These are phyloP conservation scores for Leucopsar rothschildi DNA, from an alignment of 2,113 vertebrate genomes.

Conservation along the genomic window DNA sequence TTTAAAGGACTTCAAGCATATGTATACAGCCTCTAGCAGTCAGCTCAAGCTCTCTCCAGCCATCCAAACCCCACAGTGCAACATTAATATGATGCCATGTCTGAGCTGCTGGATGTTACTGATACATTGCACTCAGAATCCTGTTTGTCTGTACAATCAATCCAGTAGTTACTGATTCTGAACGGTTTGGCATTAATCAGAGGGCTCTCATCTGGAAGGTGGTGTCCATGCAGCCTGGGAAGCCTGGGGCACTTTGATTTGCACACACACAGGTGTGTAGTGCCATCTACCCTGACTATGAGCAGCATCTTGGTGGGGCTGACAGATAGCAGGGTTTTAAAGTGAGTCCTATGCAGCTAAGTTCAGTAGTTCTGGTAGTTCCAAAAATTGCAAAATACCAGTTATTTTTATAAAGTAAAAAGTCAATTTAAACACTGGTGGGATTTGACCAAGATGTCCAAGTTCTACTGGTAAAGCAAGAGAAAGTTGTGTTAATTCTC, in stretches of 20 bases:
- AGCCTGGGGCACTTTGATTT: not conserved
- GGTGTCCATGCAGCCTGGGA: not conserved
- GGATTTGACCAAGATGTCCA: not conserved
- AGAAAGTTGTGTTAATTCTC: not conserved
- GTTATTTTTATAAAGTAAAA: not conserved
- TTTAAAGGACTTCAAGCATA: not conserved
- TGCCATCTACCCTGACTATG: not conserved
- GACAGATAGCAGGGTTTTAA: not conserved
- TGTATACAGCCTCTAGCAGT: not conserved
- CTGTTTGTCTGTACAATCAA: not conserved
- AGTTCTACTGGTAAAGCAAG: not conserved
- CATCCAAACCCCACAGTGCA: not conserved
- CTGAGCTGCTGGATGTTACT: not conserved
- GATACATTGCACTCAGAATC: not conserved
- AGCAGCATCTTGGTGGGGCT: not conserved
- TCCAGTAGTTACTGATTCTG: not conserved
- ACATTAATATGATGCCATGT: accelerated
- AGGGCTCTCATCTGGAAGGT: not conserved
- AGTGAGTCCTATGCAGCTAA: not conserved
- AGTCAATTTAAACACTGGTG: not conserved
- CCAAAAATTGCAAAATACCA: not conserved
- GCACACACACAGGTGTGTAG: accelerated
- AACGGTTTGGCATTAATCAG: not conserved
- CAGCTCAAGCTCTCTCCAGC: not conserved
- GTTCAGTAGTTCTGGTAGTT: not conserved